Conservation (phyloP, 2,797 vertebrate species). For the Malurus splendens region DNA sequence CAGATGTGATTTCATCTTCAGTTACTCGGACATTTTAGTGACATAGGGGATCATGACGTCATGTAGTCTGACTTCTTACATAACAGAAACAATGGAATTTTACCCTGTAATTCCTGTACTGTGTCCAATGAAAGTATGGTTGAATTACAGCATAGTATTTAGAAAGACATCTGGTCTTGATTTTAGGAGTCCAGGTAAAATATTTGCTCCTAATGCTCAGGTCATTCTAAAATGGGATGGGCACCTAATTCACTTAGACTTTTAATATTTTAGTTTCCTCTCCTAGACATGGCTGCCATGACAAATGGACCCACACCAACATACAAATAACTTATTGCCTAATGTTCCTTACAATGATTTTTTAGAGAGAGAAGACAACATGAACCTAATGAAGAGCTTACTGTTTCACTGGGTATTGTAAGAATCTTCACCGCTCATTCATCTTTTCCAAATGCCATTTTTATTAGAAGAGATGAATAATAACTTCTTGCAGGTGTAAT, state of each 20-base stretch:
- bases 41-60: neutral
- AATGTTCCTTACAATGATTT: neutral
- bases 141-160: slow-evolving; percentile 10
- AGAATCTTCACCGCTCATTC: neutral
- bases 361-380: neutral
- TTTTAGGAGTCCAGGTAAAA: neutral
- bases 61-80: neutral
- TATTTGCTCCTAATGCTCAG: neutral
- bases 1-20: neutral
- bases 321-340: neutral
- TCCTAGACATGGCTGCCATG: neutral
- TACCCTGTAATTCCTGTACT: slow-evolving; percentile 3
- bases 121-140: slow-evolving; percentile 38
- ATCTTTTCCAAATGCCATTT: neutral
- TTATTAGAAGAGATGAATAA: neutral
- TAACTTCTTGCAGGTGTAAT: neutral
- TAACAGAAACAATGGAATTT: slow-evolving; percentile 17
- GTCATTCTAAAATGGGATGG: neutral
- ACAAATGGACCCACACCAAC: neutral
- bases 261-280: neutral
- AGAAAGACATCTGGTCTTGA: slow-evolving; percentile 28
- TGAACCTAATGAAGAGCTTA: neutral
- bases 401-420: neutral
- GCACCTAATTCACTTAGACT: neutral
- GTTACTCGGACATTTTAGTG: neutral